Percentiles rank a stretch among this genome's conserved stretches.
phyloP scores from a whole-genome alignment of 2,113 vertebrate genomes.

The Colaptes auratus region DNA sequence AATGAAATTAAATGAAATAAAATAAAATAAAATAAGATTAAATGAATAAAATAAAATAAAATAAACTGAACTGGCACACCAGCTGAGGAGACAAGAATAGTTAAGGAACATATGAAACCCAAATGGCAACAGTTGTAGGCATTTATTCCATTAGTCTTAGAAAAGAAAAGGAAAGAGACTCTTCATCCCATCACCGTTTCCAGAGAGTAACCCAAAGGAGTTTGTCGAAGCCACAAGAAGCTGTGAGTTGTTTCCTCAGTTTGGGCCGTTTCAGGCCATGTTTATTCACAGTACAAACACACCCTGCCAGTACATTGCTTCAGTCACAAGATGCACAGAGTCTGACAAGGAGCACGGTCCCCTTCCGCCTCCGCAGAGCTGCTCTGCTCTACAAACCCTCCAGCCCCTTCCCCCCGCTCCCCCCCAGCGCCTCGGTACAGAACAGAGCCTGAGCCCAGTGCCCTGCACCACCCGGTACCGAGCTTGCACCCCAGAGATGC shows the following conservation, averaged over 20 bases:
- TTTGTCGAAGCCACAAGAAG: constrained; percentile 3
- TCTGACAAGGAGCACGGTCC: background rate
- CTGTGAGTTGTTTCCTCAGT: background rate
- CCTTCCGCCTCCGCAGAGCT: background rate
- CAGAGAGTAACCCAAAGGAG: background rate
- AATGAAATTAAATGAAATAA: too few species aligned
- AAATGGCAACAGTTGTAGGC: constrained; percentile 14
- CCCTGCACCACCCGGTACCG: background rate
- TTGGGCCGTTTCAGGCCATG: background rate
- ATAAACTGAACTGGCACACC: background rate
- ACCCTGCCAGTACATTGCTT: background rate
- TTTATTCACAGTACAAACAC: constrained; percentile 31
- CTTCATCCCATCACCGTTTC: constrained; percentile 14
- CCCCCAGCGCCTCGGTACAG: background rate
- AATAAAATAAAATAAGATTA: too few species aligned
- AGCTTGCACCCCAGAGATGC: background rate
- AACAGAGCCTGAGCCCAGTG: background rate
- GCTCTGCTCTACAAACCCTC: background rate
- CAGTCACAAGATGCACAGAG: background rate
- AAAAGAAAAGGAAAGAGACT: constrained; percentile 24
- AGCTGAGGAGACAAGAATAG: background rate
- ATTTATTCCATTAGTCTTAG: constrained; percentile 44
- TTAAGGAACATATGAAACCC: constrained; percentile 41
- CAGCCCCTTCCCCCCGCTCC: background rate
- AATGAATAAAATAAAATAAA: background rate